Evolutionary conservation across 2,797 vertebrate species (phyloP).

Genomic region (Muscicapa striata): DNA sequence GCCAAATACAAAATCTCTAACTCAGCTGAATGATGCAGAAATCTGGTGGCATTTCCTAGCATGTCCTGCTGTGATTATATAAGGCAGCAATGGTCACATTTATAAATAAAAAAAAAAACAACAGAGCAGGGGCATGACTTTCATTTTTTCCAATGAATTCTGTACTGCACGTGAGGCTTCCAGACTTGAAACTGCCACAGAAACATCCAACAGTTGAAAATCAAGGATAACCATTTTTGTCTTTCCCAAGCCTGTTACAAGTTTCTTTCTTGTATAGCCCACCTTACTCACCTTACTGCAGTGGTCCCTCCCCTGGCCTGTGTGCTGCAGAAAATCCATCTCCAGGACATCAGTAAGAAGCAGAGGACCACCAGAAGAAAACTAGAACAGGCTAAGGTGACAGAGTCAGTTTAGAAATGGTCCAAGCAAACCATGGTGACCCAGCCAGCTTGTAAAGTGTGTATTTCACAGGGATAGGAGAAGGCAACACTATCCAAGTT

Average conservation of each 20-base stretch:
- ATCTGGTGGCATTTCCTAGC: neutral
- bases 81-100: neutral
- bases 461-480: neutral
- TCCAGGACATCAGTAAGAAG: neutral
- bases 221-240: neutral
- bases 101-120: conserved; percentile 42
- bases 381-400: neutral
- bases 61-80: neutral
- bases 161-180: neutral
- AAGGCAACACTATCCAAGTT: neutral
- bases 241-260: neutral
- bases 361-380: neutral
- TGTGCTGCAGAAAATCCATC: neutral
- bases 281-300: neutral
- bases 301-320: neutral
- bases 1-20: neutral
- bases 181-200: neutral
- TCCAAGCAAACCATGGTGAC: neutral
- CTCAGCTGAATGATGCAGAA: neutral
- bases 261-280: neutral
- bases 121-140: neutral
- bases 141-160: neutral
- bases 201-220: neutral
- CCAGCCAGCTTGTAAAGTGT: neutral
- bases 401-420: neutral